Base-by-base conservation (phyloP, 2,113 vertebrate genomes). In the Cryptoleucopteryx plumbea region DNA sequence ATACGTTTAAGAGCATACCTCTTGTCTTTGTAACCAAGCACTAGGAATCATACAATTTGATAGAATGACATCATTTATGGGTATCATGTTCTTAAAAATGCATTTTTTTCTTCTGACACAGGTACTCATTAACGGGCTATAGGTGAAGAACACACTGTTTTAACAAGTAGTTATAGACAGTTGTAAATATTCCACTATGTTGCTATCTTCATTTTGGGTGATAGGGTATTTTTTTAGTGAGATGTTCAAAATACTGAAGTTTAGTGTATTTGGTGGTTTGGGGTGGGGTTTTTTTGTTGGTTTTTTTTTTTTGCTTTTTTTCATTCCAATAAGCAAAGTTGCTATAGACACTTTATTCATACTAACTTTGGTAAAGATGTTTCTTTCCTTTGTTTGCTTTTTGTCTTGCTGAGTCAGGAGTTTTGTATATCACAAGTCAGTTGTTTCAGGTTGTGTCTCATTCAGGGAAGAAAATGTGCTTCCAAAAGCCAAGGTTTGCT, bases 401-500 rank as follows among this genome's bases (percentile, higher is more conserved):
- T 42, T 18, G 7, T n/a, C 62, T 22, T 62, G 70, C 95, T 77
- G 91, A 91, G 34, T 96, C 84, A 80, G 91, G 91, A 53, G 50
- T 81, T 94, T 42, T 34, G 36, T 32, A 10, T 36, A 59, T 68
- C 77, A 56, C 47, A 47, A 16, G 27, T 81, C 43, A 87, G 91
- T 53, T 82, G 53, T 72, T 77, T 48, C 40, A 70, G 66, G 31
- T 58, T 82, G 82, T 87, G 16, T 74, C 61, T 94, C 81, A 10
- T 72, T 94, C 83, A 56, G 91, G 75, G 53, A 75, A 63, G 59
- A 38, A 90, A 92, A 68, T 7, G 65, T 65, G 77, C 47, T 95
- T 86, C 70, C 36, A 40, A 75, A 94, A 96, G 90, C 68, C 92
- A 58, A 36, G 77, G 52, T 85, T 93, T 96, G 63, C 80, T 86